Conservation (phyloP, 2,113 vertebrate species). For the Furnarius figulus region DNA sequence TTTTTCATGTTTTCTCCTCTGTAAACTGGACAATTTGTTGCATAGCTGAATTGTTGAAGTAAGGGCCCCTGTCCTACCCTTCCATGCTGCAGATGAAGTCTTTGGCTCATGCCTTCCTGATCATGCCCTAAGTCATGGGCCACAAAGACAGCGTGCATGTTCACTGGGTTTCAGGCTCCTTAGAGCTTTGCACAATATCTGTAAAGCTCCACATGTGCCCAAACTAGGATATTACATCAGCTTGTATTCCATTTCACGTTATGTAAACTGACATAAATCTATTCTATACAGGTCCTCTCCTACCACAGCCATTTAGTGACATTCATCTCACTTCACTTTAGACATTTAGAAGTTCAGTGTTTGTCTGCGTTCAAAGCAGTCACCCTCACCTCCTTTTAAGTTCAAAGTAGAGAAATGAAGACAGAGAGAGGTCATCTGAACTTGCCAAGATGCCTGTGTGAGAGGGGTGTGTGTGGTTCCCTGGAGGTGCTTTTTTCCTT, state of each 20-base stretch:
- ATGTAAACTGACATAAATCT: background rate
- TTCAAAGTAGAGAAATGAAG: background rate
- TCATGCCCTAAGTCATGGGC: background rate
- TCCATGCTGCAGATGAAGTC: background rate
- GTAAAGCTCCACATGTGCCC: background rate
- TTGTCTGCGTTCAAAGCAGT: background rate
- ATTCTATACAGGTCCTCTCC: background rate
- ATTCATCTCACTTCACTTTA: background rate
- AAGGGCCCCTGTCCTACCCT: background rate
- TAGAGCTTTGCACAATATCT: background rate
- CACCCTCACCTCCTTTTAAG: background rate
- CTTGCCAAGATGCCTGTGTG: background rate
- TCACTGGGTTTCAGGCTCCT: background rate
- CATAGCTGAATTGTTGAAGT: background rate
- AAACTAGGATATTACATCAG: background rate
- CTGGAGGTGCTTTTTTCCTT: background rate
- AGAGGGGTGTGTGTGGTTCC: background rate
- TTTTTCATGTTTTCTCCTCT: background rate
- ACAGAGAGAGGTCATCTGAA: background rate
- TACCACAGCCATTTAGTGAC: background rate
- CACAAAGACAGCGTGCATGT: background rate
- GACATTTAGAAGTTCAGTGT: background rate
- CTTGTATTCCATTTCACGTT: background rate
- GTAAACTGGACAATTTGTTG: background rate
- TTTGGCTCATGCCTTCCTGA: background rate